Base-by-base conservation (phyloP, 30 jellyfish, hydroid and myxozoan genomes). In the Hydractinia echinata region DNA sequence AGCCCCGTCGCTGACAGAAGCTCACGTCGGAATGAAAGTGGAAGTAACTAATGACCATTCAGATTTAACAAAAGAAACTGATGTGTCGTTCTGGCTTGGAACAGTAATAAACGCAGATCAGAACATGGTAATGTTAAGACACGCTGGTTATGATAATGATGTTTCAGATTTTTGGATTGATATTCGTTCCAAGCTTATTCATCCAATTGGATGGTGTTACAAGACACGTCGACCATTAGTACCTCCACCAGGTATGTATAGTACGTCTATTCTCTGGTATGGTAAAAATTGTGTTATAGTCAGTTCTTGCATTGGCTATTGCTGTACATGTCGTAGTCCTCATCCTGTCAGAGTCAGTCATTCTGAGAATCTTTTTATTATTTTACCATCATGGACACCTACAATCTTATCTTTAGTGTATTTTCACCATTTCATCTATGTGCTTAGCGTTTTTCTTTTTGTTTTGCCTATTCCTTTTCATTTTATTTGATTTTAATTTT, bases 161-260 rank as follows among this genome's bases (percentile, higher is more conserved):
- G 79, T 14, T 18, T 85, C 86, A 69, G 94, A 91, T 76, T 91
- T 91, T 77, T 91, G 98, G 98, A 76, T 91, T 61, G 98, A 91
- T 82, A 92, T 91, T 10, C 78, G 98, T 30, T 91, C 98, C 13
- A 91, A 83, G 72, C 82, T 86, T 77, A 81, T 91, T 10, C 98
- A 91, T 64, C 96, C 98, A 0, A 95, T 91, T 62, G 98, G 98
- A 5, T 91, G 98, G 98, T 91, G 98, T 76, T 91, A 91, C 82
- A 87, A 95, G 66, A 92, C 85, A 14, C 96, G 92, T 77, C 77
- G 76, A 70, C 88, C 86, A 51, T 94, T 91, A 10, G 92, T 91
- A 10, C 98, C 98, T 44, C 98, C 98, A 13, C 92, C 94, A 54
- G 96, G 98, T 91, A 87, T 16, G 88, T 8, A 55, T 14, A 30